Conservation (phyloP, 2,113 vertebrate species). For the Dascyllus trimaculatus region DNA sequence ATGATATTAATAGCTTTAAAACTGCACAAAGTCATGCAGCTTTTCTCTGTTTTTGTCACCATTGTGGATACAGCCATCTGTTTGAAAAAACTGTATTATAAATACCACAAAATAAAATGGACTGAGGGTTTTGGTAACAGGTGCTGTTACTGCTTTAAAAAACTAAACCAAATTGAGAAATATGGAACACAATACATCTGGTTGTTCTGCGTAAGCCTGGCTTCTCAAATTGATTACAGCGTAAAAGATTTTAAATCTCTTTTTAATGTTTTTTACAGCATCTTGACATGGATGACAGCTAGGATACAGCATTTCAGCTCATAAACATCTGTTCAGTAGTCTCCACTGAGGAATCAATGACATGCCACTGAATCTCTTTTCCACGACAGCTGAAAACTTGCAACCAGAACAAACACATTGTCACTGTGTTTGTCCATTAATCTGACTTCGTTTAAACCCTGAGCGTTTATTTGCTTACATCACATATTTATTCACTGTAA, state of each 20-base stretch:
- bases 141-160: not conserved
- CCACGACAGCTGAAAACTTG: not conserved
- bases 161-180: not conserved
- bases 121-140: not conserved
- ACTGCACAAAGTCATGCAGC: no score
- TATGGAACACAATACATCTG: no score
- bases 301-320: constrained; percentile 32
- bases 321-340: constrained; percentile 39
- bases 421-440: not conserved
- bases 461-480: no score
- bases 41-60: no score
- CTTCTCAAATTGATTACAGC: constrained; percentile 18
- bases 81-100: no score
- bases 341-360: constrained; percentile 34
- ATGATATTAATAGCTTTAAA: no score
- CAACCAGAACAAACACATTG: not conserved
- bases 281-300: constrained; percentile 29
- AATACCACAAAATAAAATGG: no score
- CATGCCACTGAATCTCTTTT: constrained; percentile 16
- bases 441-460: not conserved
- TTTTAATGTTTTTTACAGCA: not conserved
- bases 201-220: not conserved
- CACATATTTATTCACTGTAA: no score
- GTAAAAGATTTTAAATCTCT: constrained; percentile 1
- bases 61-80: no score